Conservation (phyloP, 2,888 invertebrate genomes). For the Sericinus montela region DNA sequence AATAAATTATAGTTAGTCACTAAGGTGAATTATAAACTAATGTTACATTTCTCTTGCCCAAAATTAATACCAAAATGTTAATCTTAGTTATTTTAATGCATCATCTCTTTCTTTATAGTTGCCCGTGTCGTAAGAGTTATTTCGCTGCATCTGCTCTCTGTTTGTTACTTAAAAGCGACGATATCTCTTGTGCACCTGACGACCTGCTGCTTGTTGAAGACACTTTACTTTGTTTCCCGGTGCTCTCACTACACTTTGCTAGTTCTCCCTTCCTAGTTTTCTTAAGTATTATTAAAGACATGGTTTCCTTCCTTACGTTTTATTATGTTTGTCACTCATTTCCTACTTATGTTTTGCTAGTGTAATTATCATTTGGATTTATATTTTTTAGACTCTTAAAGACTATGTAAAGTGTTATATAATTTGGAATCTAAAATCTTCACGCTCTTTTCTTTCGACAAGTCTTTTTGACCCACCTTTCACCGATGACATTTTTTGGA, state of each 20-base stretch:
- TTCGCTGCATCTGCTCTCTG: slow-evolving; percentile 16
- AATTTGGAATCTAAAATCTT: too few relatives aligned
- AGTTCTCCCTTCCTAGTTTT: slow-evolving; percentile 6
- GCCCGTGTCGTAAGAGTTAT: neutral
- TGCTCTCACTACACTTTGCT: slow-evolving; percentile 9
- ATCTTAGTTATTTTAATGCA: slow-evolving; percentile 8
- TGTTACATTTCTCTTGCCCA: slow-evolving; percentile 9
- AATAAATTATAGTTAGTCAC: too few relatives aligned
- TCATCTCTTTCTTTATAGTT: slow-evolving; percentile 12
- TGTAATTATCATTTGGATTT: too few relatives aligned
- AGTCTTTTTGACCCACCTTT: too few relatives aligned
- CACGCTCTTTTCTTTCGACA: too few relatives aligned
- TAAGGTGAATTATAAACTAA: too few relatives aligned
- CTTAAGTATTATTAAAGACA: slow-evolving; percentile 4
- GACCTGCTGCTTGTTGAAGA: slow-evolving; percentile 17
- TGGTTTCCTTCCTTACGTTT: neutral
- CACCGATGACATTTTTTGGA: too few relatives aligned
- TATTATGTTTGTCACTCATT: neutral
- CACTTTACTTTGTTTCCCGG: slow-evolving; percentile 17
- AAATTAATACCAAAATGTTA: neutral
- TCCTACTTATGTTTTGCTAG: too few relatives aligned
- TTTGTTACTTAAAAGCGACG: slow-evolving; percentile 13
- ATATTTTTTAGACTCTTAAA: too few relatives aligned
- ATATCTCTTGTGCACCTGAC: slow-evolving; percentile 20
- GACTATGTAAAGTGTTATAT: too few relatives aligned